Base-by-base conservation (phyloP, 1,140 invertebrate species). In the Zaprionus inermis region DNA sequence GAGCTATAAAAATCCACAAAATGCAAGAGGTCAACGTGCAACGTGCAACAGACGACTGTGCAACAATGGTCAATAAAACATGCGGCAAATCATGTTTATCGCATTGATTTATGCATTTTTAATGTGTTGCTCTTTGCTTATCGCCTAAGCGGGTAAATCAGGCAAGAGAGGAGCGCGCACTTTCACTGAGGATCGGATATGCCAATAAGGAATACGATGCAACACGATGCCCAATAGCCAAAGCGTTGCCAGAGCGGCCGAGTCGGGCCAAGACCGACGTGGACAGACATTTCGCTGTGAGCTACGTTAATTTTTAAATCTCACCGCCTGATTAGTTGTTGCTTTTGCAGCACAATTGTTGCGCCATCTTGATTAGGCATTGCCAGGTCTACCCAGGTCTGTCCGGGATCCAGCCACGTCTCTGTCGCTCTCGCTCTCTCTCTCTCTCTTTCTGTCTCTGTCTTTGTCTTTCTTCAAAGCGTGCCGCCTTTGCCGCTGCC, bases 51-150 rank as follows among this genome's bases (percentile, higher is more conserved):
- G n/a, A n/a, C n/a, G n/a, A n/a, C n/a, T n/a, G n/a, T n/a, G 44
- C 30, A 81, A 91, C 90, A 91, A 91, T 91, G 89, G 90, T 90
- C 90, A 91, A 91, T 91, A 91, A 91, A 91, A 91, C 90, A 91
- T 84, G 90, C 81, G 79, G 86, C 88, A 91, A 91, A 92, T 92
- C 91, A 92, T 92, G 91, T 91, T 92, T 92, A 92, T 92, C 91
- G 91, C 91, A 86, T 91, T 92, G 91, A 92, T 92, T 92, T 92
- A 92, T 92, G 91, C 81, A 91, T 91, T 92, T 92, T 92, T 92
- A 92, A 92, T 92, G 91, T 89, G 91, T 92, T 90, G 88, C 84
- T 75, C 76, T 90, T 90, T 90, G 84, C 88, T 92, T 92, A 92
- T 92, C 91, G 81, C 55, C 82, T 70, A 81, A 64, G 55, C 3